phyloP scores from a whole-genome alignment of 2,888 invertebrate species.

The Drosophila mimica region DNA sequence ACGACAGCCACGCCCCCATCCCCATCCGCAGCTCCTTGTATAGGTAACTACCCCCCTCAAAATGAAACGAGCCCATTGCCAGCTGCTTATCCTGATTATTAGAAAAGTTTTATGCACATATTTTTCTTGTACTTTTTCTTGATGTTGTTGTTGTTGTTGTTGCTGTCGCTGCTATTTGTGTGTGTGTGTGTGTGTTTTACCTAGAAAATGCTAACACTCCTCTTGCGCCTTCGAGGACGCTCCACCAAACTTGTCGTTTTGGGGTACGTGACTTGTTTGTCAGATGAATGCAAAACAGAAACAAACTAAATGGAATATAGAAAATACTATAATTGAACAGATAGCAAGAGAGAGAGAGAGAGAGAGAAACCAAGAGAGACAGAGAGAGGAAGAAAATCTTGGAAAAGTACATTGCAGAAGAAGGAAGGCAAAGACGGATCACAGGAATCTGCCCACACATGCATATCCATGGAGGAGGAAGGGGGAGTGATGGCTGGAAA shows the following conservation, averaged over 20 bases:
- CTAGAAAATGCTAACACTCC: constrained; percentile 42
- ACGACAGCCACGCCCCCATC: background rate
- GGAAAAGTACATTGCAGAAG: background rate
- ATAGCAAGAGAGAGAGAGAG: constrained; percentile 17
- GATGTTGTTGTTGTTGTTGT: constrained; percentile 33
- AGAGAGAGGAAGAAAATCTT: background rate
- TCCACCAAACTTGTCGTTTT: constrained; percentile 38
- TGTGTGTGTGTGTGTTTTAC: constrained; percentile 32
- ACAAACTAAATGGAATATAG: constrained; percentile 36
- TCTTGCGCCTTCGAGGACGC: constrained; percentile 15
- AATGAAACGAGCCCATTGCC: constrained; percentile 56
- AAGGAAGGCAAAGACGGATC: background rate
- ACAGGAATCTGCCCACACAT: constrained; percentile 20
- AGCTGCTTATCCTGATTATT: constrained; percentile 75
- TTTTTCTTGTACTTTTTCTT: constrained; percentile 58
- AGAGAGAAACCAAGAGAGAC: background rate
- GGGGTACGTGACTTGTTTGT: constrained; percentile 58
- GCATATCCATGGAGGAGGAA: background rate
- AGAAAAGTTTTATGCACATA: constrained; percentile 82
- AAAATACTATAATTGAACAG: constrained; percentile 31
- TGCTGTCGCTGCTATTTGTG: constrained; percentile 17
- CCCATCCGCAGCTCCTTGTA: background rate
- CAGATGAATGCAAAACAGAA: constrained; percentile 75
- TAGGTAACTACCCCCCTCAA: background rate
- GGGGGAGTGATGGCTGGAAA: constrained; percentile 62